phyloP scores from a whole-genome alignment of 2,888 invertebrate species.

The Drosophila nr. perissopoda region DNA sequence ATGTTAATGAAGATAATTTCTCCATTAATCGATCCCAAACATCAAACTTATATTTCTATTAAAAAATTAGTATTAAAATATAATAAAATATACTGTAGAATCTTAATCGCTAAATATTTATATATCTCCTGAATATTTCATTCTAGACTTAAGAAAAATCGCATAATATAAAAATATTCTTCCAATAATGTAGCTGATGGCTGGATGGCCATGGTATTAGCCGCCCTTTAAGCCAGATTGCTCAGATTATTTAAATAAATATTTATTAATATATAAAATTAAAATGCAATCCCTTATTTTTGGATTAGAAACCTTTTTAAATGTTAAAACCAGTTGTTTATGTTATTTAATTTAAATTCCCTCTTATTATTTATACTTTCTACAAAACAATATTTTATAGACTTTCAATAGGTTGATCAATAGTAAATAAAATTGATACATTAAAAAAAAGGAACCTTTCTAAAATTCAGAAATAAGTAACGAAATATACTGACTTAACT shows the following conservation, averaged over 20 bases:
- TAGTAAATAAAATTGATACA: no score
- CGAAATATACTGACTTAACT: background rate
- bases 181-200: background rate
- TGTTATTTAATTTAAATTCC: no score
- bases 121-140: background rate
- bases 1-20: background rate
- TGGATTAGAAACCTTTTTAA: background rate
- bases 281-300: background rate
- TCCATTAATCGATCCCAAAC: background rate
- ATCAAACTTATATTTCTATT: background rate
- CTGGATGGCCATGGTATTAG: background rate
- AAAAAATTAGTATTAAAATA: background rate
- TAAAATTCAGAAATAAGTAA: background rate
- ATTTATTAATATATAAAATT: background rate
- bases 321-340: no score
- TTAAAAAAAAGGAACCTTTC: background rate
- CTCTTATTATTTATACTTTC: no score
- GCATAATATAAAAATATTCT: background rate
- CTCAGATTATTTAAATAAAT: background rate
- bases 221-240: background rate
- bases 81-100: background rate
- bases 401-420: no score
- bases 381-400: no score
- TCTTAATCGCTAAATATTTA: background rate
- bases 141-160: background rate